Conservation (phyloP, 2,113 vertebrate species). For the Lophura nycthemera region DNA sequence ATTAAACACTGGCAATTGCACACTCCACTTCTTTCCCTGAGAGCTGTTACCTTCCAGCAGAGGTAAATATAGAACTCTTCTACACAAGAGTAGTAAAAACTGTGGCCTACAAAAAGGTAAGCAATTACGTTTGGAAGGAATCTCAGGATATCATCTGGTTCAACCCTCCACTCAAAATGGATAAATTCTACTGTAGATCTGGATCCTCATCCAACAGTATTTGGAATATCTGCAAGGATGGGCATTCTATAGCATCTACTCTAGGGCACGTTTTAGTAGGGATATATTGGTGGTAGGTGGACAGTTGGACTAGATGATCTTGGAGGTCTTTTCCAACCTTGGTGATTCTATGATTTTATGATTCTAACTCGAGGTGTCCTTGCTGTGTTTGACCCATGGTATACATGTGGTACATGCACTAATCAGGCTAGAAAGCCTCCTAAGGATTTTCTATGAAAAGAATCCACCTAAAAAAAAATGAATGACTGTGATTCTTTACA, state of each 20-base stretch:
- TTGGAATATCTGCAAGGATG: neutral
- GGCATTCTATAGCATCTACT: neutral
- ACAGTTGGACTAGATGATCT: too few relatives aligned
- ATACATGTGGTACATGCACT: neutral
- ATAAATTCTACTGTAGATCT: neutral
- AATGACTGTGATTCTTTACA: neutral
- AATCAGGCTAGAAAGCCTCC: neutral
- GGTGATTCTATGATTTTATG: too few relatives aligned
- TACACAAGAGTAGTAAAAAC: neutral
- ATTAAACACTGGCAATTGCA: neutral
- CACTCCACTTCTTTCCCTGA: neutral
- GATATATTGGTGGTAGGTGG: too few relatives aligned
- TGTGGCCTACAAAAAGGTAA: neutral
- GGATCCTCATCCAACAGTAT: fast-evolving
- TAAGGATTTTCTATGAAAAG: neutral
- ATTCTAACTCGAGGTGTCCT: neutral
- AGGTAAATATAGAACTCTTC: neutral
- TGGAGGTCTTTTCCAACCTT: too few relatives aligned
- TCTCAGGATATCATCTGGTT: neutral
- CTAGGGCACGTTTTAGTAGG: too few relatives aligned
- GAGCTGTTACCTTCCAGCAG: neutral
- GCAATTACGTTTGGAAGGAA: neutral
- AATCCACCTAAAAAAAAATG: neutral
- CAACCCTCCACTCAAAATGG: neutral
- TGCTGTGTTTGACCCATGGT: neutral